Base-by-base conservation (phyloP, 2,113 vertebrate species). In the Forbesichthys papilliferus region DNA sequence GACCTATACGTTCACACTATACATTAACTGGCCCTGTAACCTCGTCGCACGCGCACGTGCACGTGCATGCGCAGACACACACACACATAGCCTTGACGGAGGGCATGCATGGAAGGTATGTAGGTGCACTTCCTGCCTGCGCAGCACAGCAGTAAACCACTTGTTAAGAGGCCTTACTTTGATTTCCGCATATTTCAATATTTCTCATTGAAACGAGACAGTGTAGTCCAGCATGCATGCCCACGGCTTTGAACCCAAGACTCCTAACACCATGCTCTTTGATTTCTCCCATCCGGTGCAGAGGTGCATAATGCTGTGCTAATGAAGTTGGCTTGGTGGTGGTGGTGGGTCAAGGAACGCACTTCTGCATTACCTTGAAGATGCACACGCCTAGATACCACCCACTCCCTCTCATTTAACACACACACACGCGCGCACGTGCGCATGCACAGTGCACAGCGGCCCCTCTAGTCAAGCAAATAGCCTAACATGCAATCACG, bases 161-260 rank as follows among this genome's bases (percentile, higher is more conserved):
- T 88, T 85, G 85, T 92, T 90, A 90, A 75, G 73, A 65, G 65
- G 78, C 71, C 80, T 81, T 70, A 88, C 90, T 91, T 92, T 90
- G 90, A 92, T 92, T 88, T 90, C 77, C 88, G 87, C 86, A 87
- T 85, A 91, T 92, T 91, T 93, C 86, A 93, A 93, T 92, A 91
- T 92, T 89, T 91, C 89, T 85, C 79, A 84, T 71, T 84, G 80
- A 92, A 87, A 92, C 92, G 88, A 93, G 90, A 91, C 81, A 66
- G 88, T 70, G 71, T 71, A 75, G 90, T 89, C 89, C 87, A 78
- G 90, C 85, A 79, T 83, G 77, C 27, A 27, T 83, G 89, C 87
- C 86, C 84, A 69, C 73, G 79, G 83, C 92, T 93, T 93, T 93
- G 89, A 94, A 91, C 87, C 82, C 79, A 66, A 82, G 73, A 85